Evolutionary conservation across 2,113 vertebrate genomes (phyloP).

Genomic region (Syngnathus floridae): DNA sequence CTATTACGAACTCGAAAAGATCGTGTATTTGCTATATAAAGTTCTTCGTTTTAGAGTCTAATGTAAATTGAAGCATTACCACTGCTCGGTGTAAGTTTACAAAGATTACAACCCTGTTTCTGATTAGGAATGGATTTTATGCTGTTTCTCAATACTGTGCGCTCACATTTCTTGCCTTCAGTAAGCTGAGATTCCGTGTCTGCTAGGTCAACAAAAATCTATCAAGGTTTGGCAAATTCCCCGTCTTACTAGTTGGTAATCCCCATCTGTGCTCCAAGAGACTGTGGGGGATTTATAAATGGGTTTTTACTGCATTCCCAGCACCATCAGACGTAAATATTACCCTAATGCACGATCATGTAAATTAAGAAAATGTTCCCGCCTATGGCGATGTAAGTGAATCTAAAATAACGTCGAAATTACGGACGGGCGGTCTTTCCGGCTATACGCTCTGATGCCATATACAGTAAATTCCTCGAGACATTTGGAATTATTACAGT

Average conservation of each 20-base stretch:
- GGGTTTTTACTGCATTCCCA: neutral
- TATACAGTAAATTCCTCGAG: neutral
- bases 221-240: neutral
- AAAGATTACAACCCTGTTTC: neutral
- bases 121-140: neutral
- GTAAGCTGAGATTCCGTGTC: neutral
- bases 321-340: neutral
- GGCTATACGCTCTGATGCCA: neutral
- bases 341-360: neutral
- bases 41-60: neutral
- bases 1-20: neutral
- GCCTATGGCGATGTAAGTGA: neutral
- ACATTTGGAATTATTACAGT: constrained; percentile 7
- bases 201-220: constrained; percentile 2
- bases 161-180: neutral
- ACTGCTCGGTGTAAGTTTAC: neutral
- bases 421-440: neutral
- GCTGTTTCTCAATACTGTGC: neutral
- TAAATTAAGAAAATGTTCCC: neutral
- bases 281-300: neutral
- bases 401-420: neutral
- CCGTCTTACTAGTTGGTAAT: neutral
- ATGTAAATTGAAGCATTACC: neutral
- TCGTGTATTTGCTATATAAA: neutral
- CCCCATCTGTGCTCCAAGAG: neutral